Evolutionary conservation across 2,113 vertebrate genomes (phyloP), one percentile per base, ranked within the genome.

Genomic region (Chaetura pelagica): DNA sequence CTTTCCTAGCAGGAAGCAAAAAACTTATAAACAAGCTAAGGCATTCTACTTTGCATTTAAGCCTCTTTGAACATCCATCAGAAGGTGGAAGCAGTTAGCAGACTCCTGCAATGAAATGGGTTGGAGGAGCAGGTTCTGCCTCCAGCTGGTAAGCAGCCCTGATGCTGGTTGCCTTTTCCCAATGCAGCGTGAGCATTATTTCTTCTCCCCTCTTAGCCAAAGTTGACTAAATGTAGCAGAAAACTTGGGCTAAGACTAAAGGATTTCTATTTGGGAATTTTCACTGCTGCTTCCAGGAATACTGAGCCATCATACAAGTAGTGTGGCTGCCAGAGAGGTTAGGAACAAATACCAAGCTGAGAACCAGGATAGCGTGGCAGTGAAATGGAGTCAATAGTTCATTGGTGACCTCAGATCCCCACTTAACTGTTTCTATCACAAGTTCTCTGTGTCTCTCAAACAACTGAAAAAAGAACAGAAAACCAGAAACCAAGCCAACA

Each of bases 301-400:
- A 12, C 7, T 54, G 62, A 68, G 29, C 20, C 13, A 32, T 46
- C 24, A 14, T 38, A 42, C 24, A 59, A 11, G 22, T 40, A 23
- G 6, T 21, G 12, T 20, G 42, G 24, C 9, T 52, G 67, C 51
- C 14, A 15, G 35, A 29, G 40, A 74, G 17, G 6, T 12, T 51
- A 38, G n/a, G 18, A 51, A 58, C 12, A 44, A 48, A 63, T 13
- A 52, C 35, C 7, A 34, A 78, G 35, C n/a, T 32, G 18, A 66
- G 26, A 4, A 26, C 7, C 35, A 22, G 38, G 15, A 3, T 12
- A 35, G 34, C 1, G 3, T 7, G 10, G 3, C 34, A 7, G 7
- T 5, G 30, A 32, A 40, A 54, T 1, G 8, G 34, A 40, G 22
- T 5, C 29, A 59, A 49, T 63, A 13, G 4, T 15, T 66, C 27